Conservation (phyloP, 1,140 invertebrate species). For the Pogonognathellus flavescens region DNA sequence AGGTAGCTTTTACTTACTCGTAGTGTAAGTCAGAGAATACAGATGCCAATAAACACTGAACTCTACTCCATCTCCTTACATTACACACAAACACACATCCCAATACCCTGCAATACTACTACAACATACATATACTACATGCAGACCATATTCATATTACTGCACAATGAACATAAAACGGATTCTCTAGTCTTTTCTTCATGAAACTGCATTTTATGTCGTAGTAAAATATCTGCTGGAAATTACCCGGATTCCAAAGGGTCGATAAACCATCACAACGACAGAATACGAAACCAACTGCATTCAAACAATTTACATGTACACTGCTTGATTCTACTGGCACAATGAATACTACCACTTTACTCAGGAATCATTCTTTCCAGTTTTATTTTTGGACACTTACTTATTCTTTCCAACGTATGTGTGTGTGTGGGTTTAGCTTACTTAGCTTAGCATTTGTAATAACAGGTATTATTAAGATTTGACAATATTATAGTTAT, state of each 20-base stretch:
- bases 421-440: too few relatives aligned
- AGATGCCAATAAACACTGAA: too few relatives aligned
- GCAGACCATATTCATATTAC: neutral
- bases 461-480: too few relatives aligned
- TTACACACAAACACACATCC: neutral
- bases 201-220: slow-evolving; percentile 25
- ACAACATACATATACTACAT: neutral
- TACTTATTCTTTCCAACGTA: too few relatives aligned
- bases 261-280: slow-evolving; percentile 13
- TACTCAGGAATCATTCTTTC: neutral
- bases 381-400: neutral
- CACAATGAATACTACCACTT: neutral
- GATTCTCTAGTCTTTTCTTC: slow-evolving; percentile 3
- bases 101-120: neutral
- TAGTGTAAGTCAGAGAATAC: too few relatives aligned
- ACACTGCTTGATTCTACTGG: neutral
- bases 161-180: slow-evolving; percentile 5
- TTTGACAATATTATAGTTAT: too few relatives aligned
- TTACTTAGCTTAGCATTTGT: too few relatives aligned
- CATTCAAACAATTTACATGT: neutral
- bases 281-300: neutral
- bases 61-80: too few relatives aligned
- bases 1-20: neutral
- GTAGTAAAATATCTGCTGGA: slow-evolving; percentile 1
- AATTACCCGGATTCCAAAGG: neutral